phyloP scores from a whole-genome alignment of 2,797 vertebrate genomes.

The Fistularia tabacaria region DNA sequence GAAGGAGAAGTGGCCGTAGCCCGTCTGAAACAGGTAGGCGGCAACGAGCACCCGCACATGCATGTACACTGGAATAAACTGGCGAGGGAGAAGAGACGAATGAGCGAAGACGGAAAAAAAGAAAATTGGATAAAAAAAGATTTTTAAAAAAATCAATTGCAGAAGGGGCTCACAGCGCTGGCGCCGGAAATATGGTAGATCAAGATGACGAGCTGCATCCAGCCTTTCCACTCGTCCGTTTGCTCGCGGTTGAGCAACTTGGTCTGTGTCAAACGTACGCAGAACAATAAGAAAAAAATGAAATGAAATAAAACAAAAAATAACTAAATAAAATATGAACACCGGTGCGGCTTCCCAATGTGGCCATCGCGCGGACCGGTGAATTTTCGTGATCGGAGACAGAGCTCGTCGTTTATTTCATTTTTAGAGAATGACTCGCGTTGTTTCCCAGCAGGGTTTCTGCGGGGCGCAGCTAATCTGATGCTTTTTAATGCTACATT shows the following conservation, averaged over 20 bases:
- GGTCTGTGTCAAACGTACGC: slow-evolving; percentile 66
- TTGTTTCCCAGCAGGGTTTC: too few species aligned
- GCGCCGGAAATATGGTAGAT: slow-evolving; percentile 99
- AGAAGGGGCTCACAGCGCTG: slow-evolving; percentile 84
- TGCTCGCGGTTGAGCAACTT: slow-evolving; percentile 96
- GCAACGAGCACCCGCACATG: slow-evolving; percentile 96
- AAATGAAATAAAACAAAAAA: slow-evolving; percentile 1
- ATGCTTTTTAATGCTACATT: too few species aligned
- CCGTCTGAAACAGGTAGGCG: slow-evolving; percentile 97
- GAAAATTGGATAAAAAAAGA: not conserved
- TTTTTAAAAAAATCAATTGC: not conserved
- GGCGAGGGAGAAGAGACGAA: slow-evolving; percentile 24
- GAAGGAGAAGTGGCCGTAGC: slow-evolving; percentile 98
- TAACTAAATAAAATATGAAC: not conserved
- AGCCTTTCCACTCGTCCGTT: slow-evolving; percentile 99
- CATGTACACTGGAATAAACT: slow-evolving; percentile 99
- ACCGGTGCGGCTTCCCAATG: too few species aligned
- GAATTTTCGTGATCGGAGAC: too few species aligned
- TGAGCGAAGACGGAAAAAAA: not conserved
- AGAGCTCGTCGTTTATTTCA: too few species aligned
- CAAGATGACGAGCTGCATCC: slow-evolving; percentile 99
- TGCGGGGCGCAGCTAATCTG: too few species aligned
- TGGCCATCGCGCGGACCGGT: too few species aligned
- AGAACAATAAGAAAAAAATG: too few species aligned
- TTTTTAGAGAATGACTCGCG: too few species aligned